Base-by-base conservation (phyloP, 2,888 invertebrate species). In the Pristionchus entomophagus region DNA sequence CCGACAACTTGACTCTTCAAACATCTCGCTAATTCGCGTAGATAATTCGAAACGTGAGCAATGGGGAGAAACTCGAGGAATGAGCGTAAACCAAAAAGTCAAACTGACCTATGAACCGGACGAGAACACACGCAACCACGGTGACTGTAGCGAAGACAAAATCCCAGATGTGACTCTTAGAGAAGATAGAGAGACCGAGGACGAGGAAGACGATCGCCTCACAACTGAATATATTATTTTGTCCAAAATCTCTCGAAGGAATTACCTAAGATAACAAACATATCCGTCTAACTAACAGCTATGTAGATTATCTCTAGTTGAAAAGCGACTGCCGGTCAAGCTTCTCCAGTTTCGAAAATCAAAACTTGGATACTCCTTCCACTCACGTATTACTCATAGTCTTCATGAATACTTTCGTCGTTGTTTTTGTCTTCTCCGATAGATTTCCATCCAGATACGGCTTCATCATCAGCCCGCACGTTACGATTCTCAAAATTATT, bases 141-240 rank as follows among this genome's bases (percentile, higher is more conserved):
- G 98, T 97, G 92, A 97, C 95, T 85, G 97, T 92, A 90, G 98
- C 96, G 94, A 99, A 99, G 95, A 96, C 96, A 59, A 97, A 96
- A 95, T 99, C 97, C 97, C 98, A 98, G 89, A 96, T 96, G 94
- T 99, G 98, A 88, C 95, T 95, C 96, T 93, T 97, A 96, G 88
- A 97, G 80, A 95, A 97, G 0, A 98, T 98, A n/a, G 98, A 97
- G 35, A 99, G 97, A 14, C 99, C 99, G 87, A 99, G 96, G 95
- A 99, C 98, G 96, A 99, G 97, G 95, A 99, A 99, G 94, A 99
- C 99, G 93, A 99, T 97, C 5, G 99, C 98, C 95, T 99, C 99
- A 26, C 98, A 97, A 3, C 97, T 92, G 81, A 86, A 91, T 32
- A 53, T 53, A 38, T 26, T n/a, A n/a, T n/a, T n/a, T n/a, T n/a